Evolutionary conservation across 1,140 invertebrate species (phyloP).

Genomic region (Copidosoma floridanum): DNA sequence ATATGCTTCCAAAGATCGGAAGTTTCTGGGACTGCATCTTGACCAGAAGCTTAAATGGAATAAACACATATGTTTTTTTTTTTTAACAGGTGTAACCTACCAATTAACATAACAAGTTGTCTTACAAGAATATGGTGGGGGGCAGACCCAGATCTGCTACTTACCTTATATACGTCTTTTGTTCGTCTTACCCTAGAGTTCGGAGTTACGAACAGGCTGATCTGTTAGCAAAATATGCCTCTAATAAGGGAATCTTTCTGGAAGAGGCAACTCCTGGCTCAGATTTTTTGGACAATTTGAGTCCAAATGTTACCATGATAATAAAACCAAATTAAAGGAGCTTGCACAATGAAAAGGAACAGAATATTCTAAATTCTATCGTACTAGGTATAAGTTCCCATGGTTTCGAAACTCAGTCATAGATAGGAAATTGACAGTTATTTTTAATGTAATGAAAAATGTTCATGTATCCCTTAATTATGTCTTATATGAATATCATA

Average conservation of each 20-base stretch:
- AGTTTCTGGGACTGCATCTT: neutral
- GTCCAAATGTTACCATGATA: slow-evolving; percentile 6
- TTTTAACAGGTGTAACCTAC: neutral
- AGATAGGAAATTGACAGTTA: neutral
- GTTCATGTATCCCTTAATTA: too few species aligned
- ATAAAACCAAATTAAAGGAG: neutral
- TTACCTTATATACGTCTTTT: neutral
- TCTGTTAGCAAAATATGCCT: slow-evolving; percentile 2
- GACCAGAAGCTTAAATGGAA: neutral
- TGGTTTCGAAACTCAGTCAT: slow-evolving; percentile 11
- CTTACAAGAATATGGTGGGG: neutral
- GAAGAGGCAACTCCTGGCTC: slow-evolving; percentile 6
- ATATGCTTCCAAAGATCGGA: neutral
- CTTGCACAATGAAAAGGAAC: neutral
- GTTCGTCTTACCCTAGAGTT: slow-evolving; percentile 1
- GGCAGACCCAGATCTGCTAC: neutral
- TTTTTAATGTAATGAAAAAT: too few species aligned
- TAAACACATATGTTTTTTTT: neutral
- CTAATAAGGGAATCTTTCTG: neutral
- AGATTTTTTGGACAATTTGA: neutral
- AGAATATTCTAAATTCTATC: slow-evolving; percentile 15
- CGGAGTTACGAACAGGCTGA: slow-evolving; percentile 16
- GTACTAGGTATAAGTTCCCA: neutral
- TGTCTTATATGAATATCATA: too few species aligned
- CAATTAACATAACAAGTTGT: neutral